A percentile compares a stretch with the other conserved stretches of the same genome.
Conservation (phyloP, 2,113 vertebrate genomes). For the Natator depressus region DNA sequence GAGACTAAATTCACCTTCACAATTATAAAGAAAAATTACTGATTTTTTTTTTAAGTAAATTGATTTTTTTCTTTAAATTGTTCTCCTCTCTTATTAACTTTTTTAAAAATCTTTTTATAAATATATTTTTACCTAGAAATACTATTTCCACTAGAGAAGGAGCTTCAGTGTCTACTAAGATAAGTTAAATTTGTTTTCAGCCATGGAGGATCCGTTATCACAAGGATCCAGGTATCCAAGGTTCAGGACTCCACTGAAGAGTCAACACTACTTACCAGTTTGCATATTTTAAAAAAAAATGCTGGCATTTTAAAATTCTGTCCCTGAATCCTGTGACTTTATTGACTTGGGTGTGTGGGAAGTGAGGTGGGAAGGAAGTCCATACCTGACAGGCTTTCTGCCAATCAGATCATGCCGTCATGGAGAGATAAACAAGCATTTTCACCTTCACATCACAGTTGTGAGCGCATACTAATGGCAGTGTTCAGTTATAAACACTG, state of each 20-base stretch:
- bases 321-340: slow-evolving; percentile 46
- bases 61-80: not conserved
- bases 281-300: slow-evolving; percentile 51
- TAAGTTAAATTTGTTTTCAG: slow-evolving; percentile 57
- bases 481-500: slow-evolving; percentile 46
- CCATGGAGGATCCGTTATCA: slow-evolving; percentile 32
- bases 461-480: slow-evolving; percentile 15
- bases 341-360: not conserved
- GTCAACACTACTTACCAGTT: slow-evolving; percentile 47
- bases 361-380: not conserved
- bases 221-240: too few species aligned
- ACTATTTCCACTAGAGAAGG: slow-evolving; percentile 64
- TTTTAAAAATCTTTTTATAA: not conserved
- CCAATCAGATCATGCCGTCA: slow-evolving; percentile 49
- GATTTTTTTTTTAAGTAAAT: not conserved
- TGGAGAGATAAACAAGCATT: slow-evolving; percentile 26
- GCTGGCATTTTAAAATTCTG: slow-evolving; percentile 58
- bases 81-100: not conserved
- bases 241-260: too few species aligned
- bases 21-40: not conserved
- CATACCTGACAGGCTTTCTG: slow-evolving; percentile 16
- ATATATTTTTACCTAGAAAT: slow-evolving; percentile 45
- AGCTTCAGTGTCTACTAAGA: slow-evolving; percentile 58
- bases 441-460: slow-evolving; percentile 12
- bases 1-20: not conserved